Evolutionary conservation across 2,888 invertebrate genomes (phyloP), one percentile per base, ranked within the genome.

Genomic region (Pandemis cinnamomeana): DNA sequence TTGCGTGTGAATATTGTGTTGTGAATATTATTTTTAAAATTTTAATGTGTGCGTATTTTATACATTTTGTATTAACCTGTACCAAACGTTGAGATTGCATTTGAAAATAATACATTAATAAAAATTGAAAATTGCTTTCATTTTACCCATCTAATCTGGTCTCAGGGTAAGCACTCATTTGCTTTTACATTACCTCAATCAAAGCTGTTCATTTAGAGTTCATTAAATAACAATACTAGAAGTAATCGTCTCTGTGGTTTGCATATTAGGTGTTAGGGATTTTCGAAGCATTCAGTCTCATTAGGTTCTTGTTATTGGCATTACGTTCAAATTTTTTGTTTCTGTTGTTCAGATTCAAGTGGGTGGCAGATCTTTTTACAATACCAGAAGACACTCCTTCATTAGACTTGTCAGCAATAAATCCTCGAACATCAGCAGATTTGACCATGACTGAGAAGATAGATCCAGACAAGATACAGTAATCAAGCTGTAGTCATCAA

Each of bases 71-170:
- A 93, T 90, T 90, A 89, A 85, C 83, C 85, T 92, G 91, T 93
- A 92, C 89, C 88, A 89, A 93, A 91, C 87, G 88, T 92, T 92
- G 91, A 93, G 92, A 91, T 92, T 93, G 92, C 92, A 92, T 94
- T 93, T 92, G 89, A 91, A 88, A 87, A 90, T 87, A 91, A 90
- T 90, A 91, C 85, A 89, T 84, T 67, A 74, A 86, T 86, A 87
- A 90, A 82, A 90, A 90, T 86, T 80, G 79, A 61, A 77, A 71
- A 64, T 75, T 75, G 75, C 67, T 80, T 84, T 85, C 83, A 82
- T 82, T 84, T 80, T 79, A 60, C 73, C 72, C 68, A 72, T 76
- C 79, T 71, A 62, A 60, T 71, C 46, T 73, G 51, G 36, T 15
- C n/a, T 48, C 51, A 68, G 44, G 60, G 48, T 41, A n/a, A 27